Percentiles rank a stretch among this genome's conserved stretches.
phyloP scores from a whole-genome alignment of 2,113 vertebrate genomes.

The Bolborhynchus lineola region DNA sequence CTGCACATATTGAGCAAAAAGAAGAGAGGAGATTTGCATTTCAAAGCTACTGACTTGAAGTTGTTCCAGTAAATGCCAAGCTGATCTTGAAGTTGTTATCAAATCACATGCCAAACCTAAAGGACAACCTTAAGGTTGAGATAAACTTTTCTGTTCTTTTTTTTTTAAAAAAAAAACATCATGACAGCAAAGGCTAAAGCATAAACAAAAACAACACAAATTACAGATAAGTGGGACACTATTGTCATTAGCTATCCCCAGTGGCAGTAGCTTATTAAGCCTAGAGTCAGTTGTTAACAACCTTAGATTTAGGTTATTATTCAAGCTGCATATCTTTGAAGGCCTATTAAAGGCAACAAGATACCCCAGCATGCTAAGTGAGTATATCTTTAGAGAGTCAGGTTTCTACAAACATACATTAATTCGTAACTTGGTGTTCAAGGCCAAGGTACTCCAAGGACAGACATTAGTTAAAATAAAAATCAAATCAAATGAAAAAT shows the following conservation, averaged over 20 bases:
- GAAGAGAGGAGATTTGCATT: background rate
- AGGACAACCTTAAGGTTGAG: background rate
- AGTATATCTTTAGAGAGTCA: background rate
- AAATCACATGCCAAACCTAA: background rate
- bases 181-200: background rate
- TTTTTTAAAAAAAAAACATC: background rate
- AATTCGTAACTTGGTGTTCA: background rate
- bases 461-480: background rate
- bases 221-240: background rate
- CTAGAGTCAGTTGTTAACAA: background rate
- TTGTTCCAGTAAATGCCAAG: background rate
- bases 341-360: background rate
- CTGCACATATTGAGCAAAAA: background rate
- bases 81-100: background rate
- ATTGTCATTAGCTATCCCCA: background rate
- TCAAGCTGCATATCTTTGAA: background rate
- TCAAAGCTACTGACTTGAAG: background rate
- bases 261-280: background rate
- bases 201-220: background rate
- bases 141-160: background rate
- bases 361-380: background rate
- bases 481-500: accelerated
- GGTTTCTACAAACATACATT: background rate
- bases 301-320: background rate
- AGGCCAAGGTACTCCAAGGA: background rate